These are phyloP conservation scores for Eupeodes latifasciatus DNA, from an alignment of 2,888 invertebrate genomes.

Conservation along the genomic window DNA sequence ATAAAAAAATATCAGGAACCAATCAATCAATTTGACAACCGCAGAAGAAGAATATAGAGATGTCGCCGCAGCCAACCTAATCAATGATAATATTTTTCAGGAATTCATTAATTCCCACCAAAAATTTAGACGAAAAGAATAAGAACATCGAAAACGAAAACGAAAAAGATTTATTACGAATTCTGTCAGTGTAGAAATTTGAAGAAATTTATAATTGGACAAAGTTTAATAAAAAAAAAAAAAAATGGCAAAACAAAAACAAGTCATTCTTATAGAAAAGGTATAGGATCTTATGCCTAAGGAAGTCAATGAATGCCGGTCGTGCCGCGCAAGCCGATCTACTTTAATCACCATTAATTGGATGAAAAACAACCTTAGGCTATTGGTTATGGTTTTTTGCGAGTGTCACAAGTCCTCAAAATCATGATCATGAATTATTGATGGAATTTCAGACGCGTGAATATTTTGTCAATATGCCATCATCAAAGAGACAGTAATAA, in stretches of 20 bases:
- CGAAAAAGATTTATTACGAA: conserved; percentile 57
- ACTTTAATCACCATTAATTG: conserved; percentile 75
- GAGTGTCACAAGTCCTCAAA: not conserved
- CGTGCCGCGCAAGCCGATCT: conserved; percentile 56
- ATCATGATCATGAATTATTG: conserved; percentile 66
- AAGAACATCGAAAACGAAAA: not conserved
- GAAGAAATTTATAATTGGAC: conserved; percentile 66
- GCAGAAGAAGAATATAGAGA: conserved; percentile 59
- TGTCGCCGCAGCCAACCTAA: conserved; percentile 47
- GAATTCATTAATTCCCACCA: conserved; percentile 76
- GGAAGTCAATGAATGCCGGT: too few relatives aligned
- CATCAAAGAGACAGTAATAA: conserved; percentile 43
- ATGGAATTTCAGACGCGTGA: conserved; percentile 73
- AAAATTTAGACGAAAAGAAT: not conserved
- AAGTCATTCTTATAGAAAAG: not conserved
- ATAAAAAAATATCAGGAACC: conserved; percentile 53
- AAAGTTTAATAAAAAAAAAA: not conserved
- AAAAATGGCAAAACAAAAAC: not conserved
- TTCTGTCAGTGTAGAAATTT: conserved; percentile 37
- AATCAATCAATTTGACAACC: conserved; percentile 75
- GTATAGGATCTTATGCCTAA: conserved; percentile 6
- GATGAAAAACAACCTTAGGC: conserved; percentile 28
- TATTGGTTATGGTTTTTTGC: conserved; percentile 37
- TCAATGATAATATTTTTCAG: conserved; percentile 68
- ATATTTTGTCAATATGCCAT: conserved; percentile 76